phyloP scores from a whole-genome alignment of 2,797 vertebrate species.

The Platalea minor region DNA sequence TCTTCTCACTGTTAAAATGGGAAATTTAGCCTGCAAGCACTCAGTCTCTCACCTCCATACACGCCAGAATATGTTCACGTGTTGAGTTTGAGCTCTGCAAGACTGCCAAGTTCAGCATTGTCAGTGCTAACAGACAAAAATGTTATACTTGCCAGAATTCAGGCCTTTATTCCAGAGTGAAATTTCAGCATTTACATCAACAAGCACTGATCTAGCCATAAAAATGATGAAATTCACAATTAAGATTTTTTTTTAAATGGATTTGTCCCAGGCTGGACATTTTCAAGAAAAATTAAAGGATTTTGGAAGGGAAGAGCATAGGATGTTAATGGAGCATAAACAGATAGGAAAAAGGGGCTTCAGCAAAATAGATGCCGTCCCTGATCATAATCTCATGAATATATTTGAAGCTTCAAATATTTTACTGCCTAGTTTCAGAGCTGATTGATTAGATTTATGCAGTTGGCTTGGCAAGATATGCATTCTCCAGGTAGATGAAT shows the following conservation, averaged over 20 bases:
- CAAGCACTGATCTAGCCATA: background rate
- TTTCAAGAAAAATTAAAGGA: slow-evolving; percentile 11
- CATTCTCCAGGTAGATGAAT: background rate
- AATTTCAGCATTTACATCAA: slow-evolving; percentile 25
- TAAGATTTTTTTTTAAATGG: background rate
- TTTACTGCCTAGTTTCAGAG: background rate
- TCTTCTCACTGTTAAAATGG: background rate
- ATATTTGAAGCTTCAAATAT: background rate
- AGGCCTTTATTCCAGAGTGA: background rate
- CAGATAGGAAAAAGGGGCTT: background rate
- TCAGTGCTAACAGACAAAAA: slow-evolving; percentile 20
- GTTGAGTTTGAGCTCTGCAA: background rate
- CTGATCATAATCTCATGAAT: background rate
- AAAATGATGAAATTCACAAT: background rate
- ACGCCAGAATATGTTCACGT: slow-evolving; percentile 8
- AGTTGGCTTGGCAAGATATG: background rate
- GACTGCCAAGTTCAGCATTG: background rate
- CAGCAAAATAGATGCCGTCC: background rate
- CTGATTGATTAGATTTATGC: background rate
- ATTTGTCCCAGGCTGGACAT: background rate
- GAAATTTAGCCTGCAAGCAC: background rate
- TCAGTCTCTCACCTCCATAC: background rate
- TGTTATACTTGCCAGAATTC: background rate
- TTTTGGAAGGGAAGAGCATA: background rate
- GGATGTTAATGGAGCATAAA: background rate